Conservation (phyloP, 2,888 invertebrate genomes). For the Amiota minor region DNA sequence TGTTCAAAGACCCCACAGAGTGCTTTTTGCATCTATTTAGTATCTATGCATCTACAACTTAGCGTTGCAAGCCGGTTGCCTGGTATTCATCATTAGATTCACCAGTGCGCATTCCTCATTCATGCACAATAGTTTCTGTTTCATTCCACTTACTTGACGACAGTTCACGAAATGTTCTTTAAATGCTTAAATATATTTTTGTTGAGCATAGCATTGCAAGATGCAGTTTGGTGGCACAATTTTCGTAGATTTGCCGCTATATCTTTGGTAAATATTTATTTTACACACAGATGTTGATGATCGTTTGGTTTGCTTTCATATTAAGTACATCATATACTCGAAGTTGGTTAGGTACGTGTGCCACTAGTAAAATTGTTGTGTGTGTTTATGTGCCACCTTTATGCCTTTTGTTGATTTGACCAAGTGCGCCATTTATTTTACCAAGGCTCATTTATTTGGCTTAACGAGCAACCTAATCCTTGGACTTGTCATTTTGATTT, state of each 20-base stretch:
- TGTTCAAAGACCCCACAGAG: not conserved
- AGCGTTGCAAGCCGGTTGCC: not conserved
- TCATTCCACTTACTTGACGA: conserved; percentile 27
- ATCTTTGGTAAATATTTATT: conserved; percentile 19
- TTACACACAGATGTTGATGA: conserved; percentile 12
- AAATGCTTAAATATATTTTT: conserved; percentile 44
- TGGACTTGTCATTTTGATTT: not conserved
- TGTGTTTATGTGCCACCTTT: conserved; percentile 3
- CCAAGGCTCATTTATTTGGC: conserved; percentile 20
- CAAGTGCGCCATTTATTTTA: conserved; percentile 4
- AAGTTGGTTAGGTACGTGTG: conserved; percentile 1
- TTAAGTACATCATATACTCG: not conserved
- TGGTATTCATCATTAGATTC: conserved; percentile 8
- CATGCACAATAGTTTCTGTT: conserved; percentile 39
- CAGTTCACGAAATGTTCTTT: not conserved
- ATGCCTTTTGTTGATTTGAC: not conserved
- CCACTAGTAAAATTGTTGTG: not conserved
- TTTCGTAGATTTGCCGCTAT: conserved; percentile 31
- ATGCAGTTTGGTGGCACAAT: conserved; percentile 58
- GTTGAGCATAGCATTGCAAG: conserved; percentile 6
- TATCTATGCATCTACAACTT: not conserved
- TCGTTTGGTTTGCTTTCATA: not conserved
- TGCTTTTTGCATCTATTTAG: not conserved
- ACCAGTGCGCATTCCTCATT: conserved; percentile 44
- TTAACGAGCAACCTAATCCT: conserved; percentile 17